These are phyloP conservation scores for Morus bassanus DNA, from an alignment of 2,797 vertebrate species.

Conservation along the genomic window DNA sequence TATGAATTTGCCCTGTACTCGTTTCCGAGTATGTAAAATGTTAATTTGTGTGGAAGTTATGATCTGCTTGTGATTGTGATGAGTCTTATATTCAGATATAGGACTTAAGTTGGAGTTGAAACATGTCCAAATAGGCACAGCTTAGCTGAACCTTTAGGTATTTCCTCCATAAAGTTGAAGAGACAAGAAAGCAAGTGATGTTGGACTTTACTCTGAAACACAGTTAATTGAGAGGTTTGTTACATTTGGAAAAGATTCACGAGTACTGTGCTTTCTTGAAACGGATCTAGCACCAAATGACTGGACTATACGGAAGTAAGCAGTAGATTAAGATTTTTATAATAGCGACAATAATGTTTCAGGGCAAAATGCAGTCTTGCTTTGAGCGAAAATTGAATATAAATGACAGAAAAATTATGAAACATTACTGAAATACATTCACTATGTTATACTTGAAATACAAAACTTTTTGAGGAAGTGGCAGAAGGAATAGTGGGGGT, in stretches of 20 bases:
- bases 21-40: background rate
- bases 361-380: background rate
- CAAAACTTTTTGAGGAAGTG: background rate
- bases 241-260: background rate
- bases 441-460: background rate
- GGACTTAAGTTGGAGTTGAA: background rate
- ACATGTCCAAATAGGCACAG: background rate
- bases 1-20: background rate
- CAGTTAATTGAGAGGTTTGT: background rate
- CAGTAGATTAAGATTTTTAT: background rate
- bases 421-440: background rate
- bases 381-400: background rate
- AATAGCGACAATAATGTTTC: background rate
- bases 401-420: background rate
- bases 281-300: background rate
- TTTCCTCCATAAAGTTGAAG: background rate
- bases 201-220: background rate
- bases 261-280: background rate
- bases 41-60: background rate
- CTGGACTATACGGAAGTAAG: background rate
- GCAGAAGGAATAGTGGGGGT: background rate
- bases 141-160: background rate
- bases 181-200: background rate
- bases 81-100: background rate
- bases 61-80: background rate